Evolutionary conservation across 2,113 vertebrate species (phyloP), one percentile per base, ranked within the genome.

Genomic region (Salvelinus namaycush): DNA sequence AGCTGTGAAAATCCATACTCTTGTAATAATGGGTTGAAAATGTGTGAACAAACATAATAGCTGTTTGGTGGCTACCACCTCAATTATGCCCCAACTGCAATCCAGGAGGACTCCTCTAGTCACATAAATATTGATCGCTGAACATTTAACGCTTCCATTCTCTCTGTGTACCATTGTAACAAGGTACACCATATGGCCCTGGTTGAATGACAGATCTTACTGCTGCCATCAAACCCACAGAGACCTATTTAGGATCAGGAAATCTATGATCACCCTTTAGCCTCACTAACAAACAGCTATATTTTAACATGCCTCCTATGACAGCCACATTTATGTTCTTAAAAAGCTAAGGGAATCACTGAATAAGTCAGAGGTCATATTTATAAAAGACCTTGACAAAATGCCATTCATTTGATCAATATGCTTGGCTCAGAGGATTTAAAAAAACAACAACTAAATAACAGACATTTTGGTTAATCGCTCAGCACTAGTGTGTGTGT

Each of bases 1-100:
- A 39, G 31, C 62, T 74, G 27, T 26, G 34, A 49, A 26, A 2
- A 60, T 74, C 73, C 29, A 48, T 65, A 54, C 16, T 4, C 51
- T 54, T 54, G 51, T 54, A 74, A 49, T 49, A 48, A 66, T 66
- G 16, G 73, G 60, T 48, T 48, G 26, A 51, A 66, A 66, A 60
- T 24, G 60, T 18, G 18, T 12, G 22, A 66, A 20, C 13, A 14
- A 62, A 62, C n/a, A 24, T 24, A 22, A 54, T 54, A 54, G 51
- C n/a, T 22, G n/a, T 62, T n/a, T 62, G 59, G 6, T 22, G 59
- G n/a, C 59, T 2, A 62, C 59, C 18, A 11, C 59, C 9, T 62
- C n/a, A 62, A 62, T 62, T 5, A 62, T 62, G 51, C 59, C 59
- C 59, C 7, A 62, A 22, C 1, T 62, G 59, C 59, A 24, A 29